Evolutionary conservation across 2,888 invertebrate species (phyloP).

Genomic region (Catocala nupta): DNA sequence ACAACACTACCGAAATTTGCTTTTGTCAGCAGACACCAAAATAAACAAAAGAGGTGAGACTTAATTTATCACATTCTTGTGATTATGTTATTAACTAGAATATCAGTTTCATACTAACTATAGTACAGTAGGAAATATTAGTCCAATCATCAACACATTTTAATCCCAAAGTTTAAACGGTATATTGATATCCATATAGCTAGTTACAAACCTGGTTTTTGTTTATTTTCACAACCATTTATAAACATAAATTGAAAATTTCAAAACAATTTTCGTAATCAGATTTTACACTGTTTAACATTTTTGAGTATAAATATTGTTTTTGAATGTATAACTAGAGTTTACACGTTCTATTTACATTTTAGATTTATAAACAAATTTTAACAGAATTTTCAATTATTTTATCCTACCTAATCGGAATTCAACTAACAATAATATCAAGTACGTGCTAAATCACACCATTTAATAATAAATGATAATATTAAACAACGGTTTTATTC

Average conservation of each 20-base stretch:
- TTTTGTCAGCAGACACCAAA: slow-evolving; percentile 40
- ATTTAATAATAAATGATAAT: neutral
- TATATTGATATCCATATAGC: slow-evolving; percentile 49
- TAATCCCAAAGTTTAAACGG: slow-evolving; percentile 44
- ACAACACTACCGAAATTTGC: neutral
- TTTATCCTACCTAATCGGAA: slow-evolving; percentile 61
- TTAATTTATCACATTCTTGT: slow-evolving; percentile 67
- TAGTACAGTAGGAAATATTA: slow-evolving; percentile 59
- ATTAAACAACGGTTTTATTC: neutral
- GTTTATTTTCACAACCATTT: slow-evolving; percentile 74
- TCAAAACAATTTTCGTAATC: slow-evolving; percentile 31
- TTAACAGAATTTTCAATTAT: slow-evolving; percentile 57
- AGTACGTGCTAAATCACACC: slow-evolving; percentile 28
- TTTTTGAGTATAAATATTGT: slow-evolving; percentile 59
- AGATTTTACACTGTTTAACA: slow-evolving; percentile 54
- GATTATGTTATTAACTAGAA: slow-evolving; percentile 66
- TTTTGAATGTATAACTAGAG: slow-evolving; percentile 51
- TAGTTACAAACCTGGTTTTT: slow-evolving; percentile 47
- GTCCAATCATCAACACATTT: slow-evolving; percentile 48
- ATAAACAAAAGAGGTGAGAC: slow-evolving; percentile 40
- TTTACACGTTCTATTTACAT: slow-evolving; percentile 59
- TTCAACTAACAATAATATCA: slow-evolving; percentile 43
- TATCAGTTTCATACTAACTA: slow-evolving; percentile 55
- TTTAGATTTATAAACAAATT: slow-evolving; percentile 56
- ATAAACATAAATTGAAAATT: slow-evolving; percentile 56